Evolutionary conservation across 2,797 vertebrate species (phyloP).

Genomic region (Bradypus variegatus): DNA sequence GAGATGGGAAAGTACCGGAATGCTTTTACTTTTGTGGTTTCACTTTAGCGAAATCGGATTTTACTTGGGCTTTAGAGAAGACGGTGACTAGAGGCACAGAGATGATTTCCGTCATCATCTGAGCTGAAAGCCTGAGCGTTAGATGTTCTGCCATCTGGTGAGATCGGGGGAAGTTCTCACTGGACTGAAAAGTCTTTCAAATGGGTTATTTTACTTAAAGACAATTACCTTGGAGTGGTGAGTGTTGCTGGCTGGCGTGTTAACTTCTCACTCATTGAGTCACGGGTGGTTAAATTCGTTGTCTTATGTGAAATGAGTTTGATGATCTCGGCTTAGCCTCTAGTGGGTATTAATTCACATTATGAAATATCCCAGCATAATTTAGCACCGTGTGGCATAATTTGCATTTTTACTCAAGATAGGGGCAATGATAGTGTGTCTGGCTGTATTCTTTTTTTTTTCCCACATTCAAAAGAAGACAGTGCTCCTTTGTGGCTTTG

Average conservation of each 20-base stretch:
- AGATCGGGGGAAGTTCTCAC: constrained; percentile 71
- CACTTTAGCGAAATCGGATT: constrained; percentile 53
- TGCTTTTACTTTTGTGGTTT: constrained; percentile 62
- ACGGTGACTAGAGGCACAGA: constrained; percentile 55
- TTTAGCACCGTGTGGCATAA: constrained; percentile 72
- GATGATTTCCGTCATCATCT: constrained; percentile 68
- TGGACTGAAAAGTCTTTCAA: constrained; percentile 59
- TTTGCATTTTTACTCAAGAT: constrained; percentile 70
- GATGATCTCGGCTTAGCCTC: constrained; percentile 78
- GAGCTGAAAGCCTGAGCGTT: constrained; percentile 68
- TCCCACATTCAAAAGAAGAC: neutral
- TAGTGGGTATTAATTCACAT: constrained; percentile 76
- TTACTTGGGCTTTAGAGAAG: constrained; percentile 63
- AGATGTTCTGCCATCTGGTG: constrained; percentile 71
- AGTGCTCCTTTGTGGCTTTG: neutral
- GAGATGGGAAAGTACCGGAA: constrained; percentile 46
- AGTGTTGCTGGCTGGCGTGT: constrained; percentile 57
- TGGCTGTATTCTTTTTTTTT: neutral
- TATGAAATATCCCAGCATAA: constrained; percentile 75
- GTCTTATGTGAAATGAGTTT: constrained; percentile 80
- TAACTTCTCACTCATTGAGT: constrained; percentile 69
- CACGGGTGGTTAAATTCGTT: constrained; percentile 79
- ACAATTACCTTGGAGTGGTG: constrained; percentile 65
- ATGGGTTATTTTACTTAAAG: constrained; percentile 69
- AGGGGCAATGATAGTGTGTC: constrained; percentile 61